Evolutionary conservation across 2,888 invertebrate species (phyloP).

Genomic region (Thyatira batis): DNA sequence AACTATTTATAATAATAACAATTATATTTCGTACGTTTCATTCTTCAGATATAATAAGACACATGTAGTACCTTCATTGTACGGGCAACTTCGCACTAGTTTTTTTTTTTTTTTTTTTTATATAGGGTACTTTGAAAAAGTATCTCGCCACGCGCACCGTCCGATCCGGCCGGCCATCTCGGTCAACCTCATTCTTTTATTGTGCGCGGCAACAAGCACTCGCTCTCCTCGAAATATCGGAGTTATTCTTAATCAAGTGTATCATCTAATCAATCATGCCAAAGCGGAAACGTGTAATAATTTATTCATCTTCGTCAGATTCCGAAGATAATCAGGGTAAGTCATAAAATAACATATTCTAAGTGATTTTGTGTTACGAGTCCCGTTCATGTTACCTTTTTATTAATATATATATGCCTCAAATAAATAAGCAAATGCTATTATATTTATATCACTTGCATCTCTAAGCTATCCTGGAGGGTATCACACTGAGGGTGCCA

Average conservation of each 20-base stretch:
- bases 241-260: too few relatives aligned
- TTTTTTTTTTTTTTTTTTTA: too few relatives aligned
- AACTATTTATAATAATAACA: too few relatives aligned
- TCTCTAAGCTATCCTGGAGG: conserved; percentile 7
- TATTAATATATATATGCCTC: neutral
- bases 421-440: too few relatives aligned
- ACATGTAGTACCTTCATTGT: neutral
- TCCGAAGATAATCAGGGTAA: conserved; percentile 1
- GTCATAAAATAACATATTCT: conserved; percentile 3
- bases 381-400: too few relatives aligned
- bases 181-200: neutral
- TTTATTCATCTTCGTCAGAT: neutral
- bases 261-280: neutral
- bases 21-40: neutral
- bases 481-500: conserved; percentile 7
- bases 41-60: neutral
- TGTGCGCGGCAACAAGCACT: too few relatives aligned
- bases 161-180: neutral
- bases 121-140: neutral
- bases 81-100: neutral
- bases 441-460: conserved; percentile 1
- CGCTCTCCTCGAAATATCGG: too few relatives aligned
- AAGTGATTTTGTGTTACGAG: neutral
- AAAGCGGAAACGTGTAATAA: neutral
- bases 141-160: neutral